Conservation (phyloP, 2,113 vertebrate genomes). For the Dolichotis patagonum region DNA sequence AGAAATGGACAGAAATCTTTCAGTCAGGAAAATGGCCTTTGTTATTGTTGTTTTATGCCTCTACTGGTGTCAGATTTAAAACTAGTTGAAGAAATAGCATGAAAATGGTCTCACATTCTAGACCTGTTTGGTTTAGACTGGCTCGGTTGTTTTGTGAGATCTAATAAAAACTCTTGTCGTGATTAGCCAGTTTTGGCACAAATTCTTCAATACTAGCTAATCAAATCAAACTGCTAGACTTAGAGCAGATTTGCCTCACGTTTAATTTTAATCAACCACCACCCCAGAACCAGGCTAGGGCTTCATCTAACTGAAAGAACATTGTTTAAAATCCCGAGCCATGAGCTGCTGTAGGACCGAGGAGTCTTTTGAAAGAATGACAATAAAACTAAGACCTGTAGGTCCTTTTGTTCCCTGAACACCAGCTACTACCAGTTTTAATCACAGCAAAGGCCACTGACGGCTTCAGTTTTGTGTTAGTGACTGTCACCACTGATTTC, state of each 20-base stretch:
- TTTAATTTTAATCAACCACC: background rate
- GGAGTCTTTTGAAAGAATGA: background rate
- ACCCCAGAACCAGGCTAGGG: background rate
- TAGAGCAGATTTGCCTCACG: background rate
- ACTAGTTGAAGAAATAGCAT: constrained; percentile 37
- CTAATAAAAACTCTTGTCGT: background rate
- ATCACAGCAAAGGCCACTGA: background rate
- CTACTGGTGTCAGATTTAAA: constrained; percentile 66
- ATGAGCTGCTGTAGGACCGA: background rate
- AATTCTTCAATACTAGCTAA: background rate
- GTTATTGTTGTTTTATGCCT: constrained; percentile 54
- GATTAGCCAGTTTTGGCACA: background rate
- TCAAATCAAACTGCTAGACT: background rate
- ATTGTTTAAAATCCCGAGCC: background rate
- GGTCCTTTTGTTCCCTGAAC: background rate
- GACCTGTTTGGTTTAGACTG: background rate
- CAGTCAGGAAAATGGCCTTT: constrained; percentile 25
- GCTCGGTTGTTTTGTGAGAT: constrained; percentile 17
- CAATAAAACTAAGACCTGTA: background rate
- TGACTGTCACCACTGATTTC: background rate
- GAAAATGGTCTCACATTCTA: constrained; percentile 44
- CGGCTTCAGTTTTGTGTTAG: background rate
- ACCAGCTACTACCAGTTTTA: background rate
- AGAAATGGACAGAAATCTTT: constrained; percentile 68
- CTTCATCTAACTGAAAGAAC: background rate